phyloP scores from a whole-genome alignment of 2,888 invertebrate genomes.

The Lysandra coridon region DNA sequence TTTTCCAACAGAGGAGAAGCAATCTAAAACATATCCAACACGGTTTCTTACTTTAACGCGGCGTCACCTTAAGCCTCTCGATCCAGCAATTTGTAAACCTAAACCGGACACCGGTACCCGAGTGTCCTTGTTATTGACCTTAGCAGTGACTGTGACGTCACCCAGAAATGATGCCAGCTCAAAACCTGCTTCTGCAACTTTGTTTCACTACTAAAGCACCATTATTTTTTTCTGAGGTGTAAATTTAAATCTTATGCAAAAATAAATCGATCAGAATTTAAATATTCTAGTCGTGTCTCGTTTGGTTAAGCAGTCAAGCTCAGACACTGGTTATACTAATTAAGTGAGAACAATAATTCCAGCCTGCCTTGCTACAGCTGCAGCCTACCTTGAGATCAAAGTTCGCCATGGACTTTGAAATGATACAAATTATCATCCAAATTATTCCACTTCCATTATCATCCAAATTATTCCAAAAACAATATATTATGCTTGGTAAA shows the following conservation, averaged over 20 bases:
- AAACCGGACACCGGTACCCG: neutral
- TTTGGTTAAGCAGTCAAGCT: neutral
- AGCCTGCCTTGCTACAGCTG: neutral
- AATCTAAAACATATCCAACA: no score
- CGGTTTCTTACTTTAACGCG: no score
- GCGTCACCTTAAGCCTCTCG: neutral
- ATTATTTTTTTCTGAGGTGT: neutral
- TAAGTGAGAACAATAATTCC: neutral
- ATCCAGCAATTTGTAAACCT: neutral
- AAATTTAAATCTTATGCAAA: neutral
- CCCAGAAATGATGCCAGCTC: neutral
- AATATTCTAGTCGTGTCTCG: neutral
- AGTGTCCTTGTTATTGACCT: slow-evolving; percentile 3
- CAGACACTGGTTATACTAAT: neutral
- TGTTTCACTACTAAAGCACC: neutral
- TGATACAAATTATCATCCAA: neutral
- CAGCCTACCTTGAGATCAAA: neutral
- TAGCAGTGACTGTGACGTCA: neutral
- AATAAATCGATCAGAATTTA: neutral
- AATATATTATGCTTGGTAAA: neutral
- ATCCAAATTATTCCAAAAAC: no score
- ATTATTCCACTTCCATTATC: no score
- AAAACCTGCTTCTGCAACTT: neutral
- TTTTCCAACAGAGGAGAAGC: no score
- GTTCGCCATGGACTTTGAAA: neutral